These are phyloP conservation scores for Notothenia coriiceps DNA, from an alignment of 2,113 vertebrate genomes.

Conservation along the genomic window DNA sequence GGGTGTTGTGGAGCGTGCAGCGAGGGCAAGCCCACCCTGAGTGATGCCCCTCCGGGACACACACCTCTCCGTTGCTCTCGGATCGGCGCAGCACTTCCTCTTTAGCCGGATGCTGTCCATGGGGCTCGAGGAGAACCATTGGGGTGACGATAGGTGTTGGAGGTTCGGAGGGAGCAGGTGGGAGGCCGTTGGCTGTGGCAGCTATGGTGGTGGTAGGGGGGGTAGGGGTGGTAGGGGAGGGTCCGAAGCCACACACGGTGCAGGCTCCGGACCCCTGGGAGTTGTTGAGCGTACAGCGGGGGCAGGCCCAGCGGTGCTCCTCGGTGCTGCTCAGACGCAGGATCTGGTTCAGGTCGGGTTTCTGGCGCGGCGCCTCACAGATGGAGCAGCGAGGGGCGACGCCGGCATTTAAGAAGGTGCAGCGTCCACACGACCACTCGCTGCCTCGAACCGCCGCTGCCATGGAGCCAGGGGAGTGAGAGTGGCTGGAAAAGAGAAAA, in stretches of 20 bases:
- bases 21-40: slow-evolving; percentile 94
- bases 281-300: slow-evolving; percentile 96
- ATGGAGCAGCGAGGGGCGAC: slow-evolving; percentile 95
- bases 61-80: slow-evolving; percentile 79
- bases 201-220: slow-evolving; percentile 76
- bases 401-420: slow-evolving; percentile 93
- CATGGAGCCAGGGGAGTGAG: slow-evolving; percentile 94
- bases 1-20: slow-evolving; percentile 94
- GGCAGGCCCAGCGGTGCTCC: slow-evolving; percentile 94
- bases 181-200: slow-evolving; percentile 85
- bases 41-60: slow-evolving; percentile 48
- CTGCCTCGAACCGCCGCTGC: slow-evolving; percentile 86
- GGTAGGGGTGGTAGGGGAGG: slow-evolving; percentile 70
- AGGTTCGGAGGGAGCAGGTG: slow-evolving; percentile 77
- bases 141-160: slow-evolving; percentile 44
- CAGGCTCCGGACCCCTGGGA: slow-evolving; percentile 90
- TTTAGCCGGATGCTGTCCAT: slow-evolving; percentile 77
- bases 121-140: slow-evolving; percentile 83
- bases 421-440: slow-evolving; percentile 97
- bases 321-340: slow-evolving; percentile 93
- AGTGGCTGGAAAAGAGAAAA: slow-evolving; percentile 86
- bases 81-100: slow-evolving; percentile 74
- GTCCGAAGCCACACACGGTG: slow-evolving; percentile 88
- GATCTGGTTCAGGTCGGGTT: slow-evolving; percentile 97
- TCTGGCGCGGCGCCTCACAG: slow-evolving; percentile 96